A percentile compares a stretch with the other conserved stretches of the same genome.
phyloP scores from a whole-genome alignment of 2,888 invertebrate species.

The Euzetes globulus region DNA sequence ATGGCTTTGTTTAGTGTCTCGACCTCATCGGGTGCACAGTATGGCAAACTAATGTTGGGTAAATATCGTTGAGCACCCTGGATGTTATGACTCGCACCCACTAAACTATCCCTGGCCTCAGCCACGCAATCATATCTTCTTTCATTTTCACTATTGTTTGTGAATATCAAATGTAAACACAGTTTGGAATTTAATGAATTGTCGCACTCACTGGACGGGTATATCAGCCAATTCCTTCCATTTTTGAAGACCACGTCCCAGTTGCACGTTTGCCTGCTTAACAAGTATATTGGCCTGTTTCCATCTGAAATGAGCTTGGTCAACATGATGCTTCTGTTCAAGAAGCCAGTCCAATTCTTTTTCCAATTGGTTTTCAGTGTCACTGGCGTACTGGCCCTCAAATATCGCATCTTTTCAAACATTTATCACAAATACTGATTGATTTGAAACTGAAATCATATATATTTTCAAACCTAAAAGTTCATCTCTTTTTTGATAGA shows the following conservation, averaged over 20 bases:
- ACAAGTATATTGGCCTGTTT: slow-evolving; percentile 49
- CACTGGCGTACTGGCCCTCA: slow-evolving; percentile 52
- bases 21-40: slow-evolving; percentile 51
- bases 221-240: slow-evolving; percentile 50
- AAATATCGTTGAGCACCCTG: slow-evolving; percentile 51
- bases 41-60: slow-evolving; percentile 52
- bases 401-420: slow-evolving; percentile 49
- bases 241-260: slow-evolving; percentile 49
- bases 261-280: slow-evolving; percentile 51
- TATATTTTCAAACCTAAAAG: slow-evolving; percentile 47
- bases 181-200: slow-evolving; percentile 2
- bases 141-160: slow-evolving; percentile 47
- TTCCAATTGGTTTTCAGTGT: slow-evolving; percentile 52
- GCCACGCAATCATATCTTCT: slow-evolving; percentile 50
- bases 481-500: slow-evolving; percentile 50
- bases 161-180: background rate
- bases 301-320: slow-evolving; percentile 53
- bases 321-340: slow-evolving; percentile 51
- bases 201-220: slow-evolving; percentile 45
- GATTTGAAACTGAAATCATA: background rate
- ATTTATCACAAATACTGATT: background rate
- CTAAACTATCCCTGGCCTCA: slow-evolving; percentile 52
- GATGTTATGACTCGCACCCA: slow-evolving; percentile 52
- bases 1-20: slow-evolving; percentile 47
- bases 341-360: slow-evolving; percentile 50